A percentile compares a stretch with the other conserved stretches of the same genome.
These are phyloP conservation scores for Mormyrops boulengeri DNA, from an alignment of 2,797 vertebrate genomes.

Conservation along the genomic window DNA sequence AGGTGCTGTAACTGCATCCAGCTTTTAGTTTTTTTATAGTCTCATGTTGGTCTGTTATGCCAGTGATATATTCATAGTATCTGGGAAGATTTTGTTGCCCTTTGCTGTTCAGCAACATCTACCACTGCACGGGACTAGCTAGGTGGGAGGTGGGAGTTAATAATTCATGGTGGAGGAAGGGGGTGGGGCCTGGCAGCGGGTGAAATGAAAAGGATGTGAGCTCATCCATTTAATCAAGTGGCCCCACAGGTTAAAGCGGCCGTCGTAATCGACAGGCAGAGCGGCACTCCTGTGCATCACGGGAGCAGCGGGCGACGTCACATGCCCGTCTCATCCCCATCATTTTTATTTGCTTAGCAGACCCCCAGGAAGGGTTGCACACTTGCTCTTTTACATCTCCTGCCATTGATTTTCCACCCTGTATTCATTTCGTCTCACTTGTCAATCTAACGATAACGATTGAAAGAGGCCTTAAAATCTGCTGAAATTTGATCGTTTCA, in stretches of 20 bases:
- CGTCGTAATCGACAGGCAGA: conserved; percentile 59
- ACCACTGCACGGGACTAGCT: neutral
- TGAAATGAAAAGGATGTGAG: conserved; percentile 48
- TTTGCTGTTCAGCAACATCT: neutral
- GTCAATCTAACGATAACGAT: too few relatives aligned
- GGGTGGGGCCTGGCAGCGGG: conserved; percentile 14
- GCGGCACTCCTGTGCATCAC: conserved; percentile 48
- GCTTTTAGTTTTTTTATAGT: neutral
- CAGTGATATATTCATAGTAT: neutral
- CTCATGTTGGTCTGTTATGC: neutral
- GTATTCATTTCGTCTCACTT: neutral
- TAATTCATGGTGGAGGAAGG: conserved; percentile 48
- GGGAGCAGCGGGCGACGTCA: neutral
- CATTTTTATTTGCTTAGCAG: conserved; percentile 55
- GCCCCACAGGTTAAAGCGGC: conserved; percentile 38
- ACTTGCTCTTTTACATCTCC: conserved; percentile 34
- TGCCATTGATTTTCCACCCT: neutral
- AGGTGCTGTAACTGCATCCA: neutral
- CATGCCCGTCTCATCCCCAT: conserved; percentile 45
- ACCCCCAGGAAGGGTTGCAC: conserved; percentile 44
- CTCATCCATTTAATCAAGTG: conserved; percentile 60
- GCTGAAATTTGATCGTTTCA: neutral
- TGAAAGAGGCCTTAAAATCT: neutral
- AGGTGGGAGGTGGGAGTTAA: conserved; percentile 45
- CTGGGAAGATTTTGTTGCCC: neutral